Percentiles rank a stretch among this genome's conserved stretches.
Evolutionary conservation across 1,140 invertebrate genomes (phyloP).

Genomic region (Nylanderia fulva): DNA sequence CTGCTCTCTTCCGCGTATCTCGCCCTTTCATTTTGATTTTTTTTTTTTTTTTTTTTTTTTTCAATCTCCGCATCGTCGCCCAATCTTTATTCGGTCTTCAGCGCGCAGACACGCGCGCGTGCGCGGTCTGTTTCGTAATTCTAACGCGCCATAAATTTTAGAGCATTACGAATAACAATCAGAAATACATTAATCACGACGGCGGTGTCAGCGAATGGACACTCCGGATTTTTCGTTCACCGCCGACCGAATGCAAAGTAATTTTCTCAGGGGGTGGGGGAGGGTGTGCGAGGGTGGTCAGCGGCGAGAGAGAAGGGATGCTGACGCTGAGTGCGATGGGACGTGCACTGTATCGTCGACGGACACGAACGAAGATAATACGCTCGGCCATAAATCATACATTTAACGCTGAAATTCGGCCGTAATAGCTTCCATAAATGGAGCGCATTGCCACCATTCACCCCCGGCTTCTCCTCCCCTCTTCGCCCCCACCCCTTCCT

Average conservation of each 20-base stretch:
- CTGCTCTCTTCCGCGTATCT: too few relatives aligned
- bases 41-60: too few relatives aligned
- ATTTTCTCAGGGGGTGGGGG: conserved; percentile 48
- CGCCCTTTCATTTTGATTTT: too few relatives aligned
- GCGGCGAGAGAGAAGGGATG: background rate
- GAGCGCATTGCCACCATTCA: conserved; percentile 67
- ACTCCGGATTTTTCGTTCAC: conserved; percentile 63
- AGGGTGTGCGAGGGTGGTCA: background rate
- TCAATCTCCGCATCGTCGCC: conserved; percentile 24
- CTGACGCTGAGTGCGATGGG: background rate
- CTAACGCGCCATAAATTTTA: conserved; percentile 52
- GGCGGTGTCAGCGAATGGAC: conserved; percentile 29
- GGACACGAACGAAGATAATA: conserved; percentile 75
- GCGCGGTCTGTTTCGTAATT: background rate
- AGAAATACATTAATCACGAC: conserved; percentile 66
- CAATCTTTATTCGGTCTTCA: background rate
- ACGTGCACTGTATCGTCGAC: conserved; percentile 67
- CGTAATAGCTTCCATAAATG: conserved; percentile 76
- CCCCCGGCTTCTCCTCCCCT: conserved; percentile 16
- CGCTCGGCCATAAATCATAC: conserved; percentile 74
- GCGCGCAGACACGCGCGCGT: background rate
- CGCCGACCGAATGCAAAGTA: conserved; percentile 62
- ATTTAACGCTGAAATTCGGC: conserved; percentile 77
- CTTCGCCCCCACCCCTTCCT: conserved; percentile 2
- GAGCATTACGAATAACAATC: conserved; percentile 61